phyloP scores from a whole-genome alignment of 1,140 invertebrate species.

The Panagrolaimus sp. region DNA sequence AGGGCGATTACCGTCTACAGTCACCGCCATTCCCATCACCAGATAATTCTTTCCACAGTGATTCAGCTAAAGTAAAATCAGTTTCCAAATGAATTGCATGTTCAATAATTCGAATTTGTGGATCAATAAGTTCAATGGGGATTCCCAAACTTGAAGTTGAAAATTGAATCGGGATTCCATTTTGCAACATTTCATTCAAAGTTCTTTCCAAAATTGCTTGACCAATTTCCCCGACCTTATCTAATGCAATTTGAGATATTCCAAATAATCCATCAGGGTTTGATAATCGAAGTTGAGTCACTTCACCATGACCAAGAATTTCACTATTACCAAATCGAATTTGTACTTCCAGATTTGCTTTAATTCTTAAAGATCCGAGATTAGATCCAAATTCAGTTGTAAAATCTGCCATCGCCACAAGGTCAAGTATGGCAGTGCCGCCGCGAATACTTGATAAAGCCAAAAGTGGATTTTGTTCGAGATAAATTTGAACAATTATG shows the following conservation, averaged over 20 bases:
- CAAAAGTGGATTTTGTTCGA: conserved; percentile 51
- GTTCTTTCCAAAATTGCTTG: conserved; percentile 57
- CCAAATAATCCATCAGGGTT: conserved; percentile 47
- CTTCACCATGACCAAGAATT: conserved; percentile 41
- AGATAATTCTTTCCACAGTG: conserved; percentile 19
- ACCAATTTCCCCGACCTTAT: conserved; percentile 56
- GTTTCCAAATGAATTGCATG: conserved; percentile 52
- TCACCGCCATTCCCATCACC: conserved; percentile 26
- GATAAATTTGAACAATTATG: conserved; percentile 46
- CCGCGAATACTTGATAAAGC: conserved; percentile 45
- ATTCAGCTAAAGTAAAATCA: conserved; percentile 53
- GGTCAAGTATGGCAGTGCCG: conserved; percentile 46
- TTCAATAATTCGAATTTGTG: conserved; percentile 51
- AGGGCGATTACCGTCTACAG: neutral
- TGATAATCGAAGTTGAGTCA: conserved; percentile 47
- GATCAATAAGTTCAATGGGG: conserved; percentile 51
- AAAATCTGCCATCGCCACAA: conserved; percentile 55
- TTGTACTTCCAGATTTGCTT: conserved; percentile 42
- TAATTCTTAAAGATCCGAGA: conserved; percentile 43
- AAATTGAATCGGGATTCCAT: conserved; percentile 46
- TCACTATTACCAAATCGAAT: conserved; percentile 4
- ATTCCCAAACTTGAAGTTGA: conserved; percentile 43
- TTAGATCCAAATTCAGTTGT: conserved; percentile 53
- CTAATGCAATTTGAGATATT: conserved; percentile 56
- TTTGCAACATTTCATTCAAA: conserved; percentile 45